A percentile compares a stretch with the other conserved stretches of the same genome.
phyloP scores from a whole-genome alignment of 2,113 vertebrate genomes.

The Eclectus roratus region DNA sequence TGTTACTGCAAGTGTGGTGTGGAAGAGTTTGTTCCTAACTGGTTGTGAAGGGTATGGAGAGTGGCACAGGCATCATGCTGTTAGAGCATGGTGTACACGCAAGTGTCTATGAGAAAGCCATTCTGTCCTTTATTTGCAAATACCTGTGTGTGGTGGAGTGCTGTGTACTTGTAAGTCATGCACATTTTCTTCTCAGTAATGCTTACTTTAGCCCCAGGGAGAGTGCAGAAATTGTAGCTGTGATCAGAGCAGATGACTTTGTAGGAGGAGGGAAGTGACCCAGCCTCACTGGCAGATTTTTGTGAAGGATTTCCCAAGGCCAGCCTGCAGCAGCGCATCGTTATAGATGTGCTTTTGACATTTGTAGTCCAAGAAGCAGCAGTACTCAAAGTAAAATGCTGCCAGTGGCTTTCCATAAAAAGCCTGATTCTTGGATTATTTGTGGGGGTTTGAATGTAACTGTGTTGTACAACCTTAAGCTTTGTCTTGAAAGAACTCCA shows the following conservation, averaged over 20 bases:
- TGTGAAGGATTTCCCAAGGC: conserved; percentile 43
- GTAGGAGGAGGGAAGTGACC: not conserved
- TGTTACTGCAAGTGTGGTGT: accelerated
- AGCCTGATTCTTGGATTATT: not conserved
- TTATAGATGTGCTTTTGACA: not conserved
- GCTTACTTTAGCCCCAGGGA: not conserved
- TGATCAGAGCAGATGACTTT: conserved; percentile 3
- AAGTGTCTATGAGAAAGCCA: not conserved
- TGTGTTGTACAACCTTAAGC: not conserved
- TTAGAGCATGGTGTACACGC: not conserved
- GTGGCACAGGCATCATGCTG: not conserved
- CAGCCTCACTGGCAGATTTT: conserved; percentile 5
- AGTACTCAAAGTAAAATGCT: not conserved
- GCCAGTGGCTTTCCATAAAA: conserved; percentile 22
- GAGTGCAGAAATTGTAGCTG: not conserved
- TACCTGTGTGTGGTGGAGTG: not conserved
- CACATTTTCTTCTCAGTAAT: not conserved
- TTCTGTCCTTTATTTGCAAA: not conserved
- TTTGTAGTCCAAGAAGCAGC: conserved; percentile 43
- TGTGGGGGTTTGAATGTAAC: not conserved
- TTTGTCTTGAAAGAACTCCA: not conserved
- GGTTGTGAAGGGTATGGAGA: accelerated
- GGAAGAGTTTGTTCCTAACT: not conserved
- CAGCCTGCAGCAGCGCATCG: conserved; percentile 1
- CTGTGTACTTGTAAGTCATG: not conserved